Base-by-base conservation (phyloP, 1,140 invertebrate species). In the Drosophila chauvacae region DNA sequence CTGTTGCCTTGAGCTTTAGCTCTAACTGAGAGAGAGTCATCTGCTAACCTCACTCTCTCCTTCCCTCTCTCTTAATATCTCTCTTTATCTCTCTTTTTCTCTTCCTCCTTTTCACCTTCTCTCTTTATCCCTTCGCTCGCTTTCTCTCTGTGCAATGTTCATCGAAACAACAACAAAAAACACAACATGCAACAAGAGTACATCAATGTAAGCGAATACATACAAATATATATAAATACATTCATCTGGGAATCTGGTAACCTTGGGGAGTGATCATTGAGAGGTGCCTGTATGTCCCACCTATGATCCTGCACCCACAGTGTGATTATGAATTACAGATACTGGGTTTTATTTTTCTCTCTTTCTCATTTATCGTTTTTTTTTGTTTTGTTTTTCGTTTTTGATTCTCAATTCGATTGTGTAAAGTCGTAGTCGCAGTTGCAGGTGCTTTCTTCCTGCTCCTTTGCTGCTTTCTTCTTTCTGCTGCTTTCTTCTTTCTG, bases 161-260 rank as follows among this genome's bases (percentile, higher is more conserved):
- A 45, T 77, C 26, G 74, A 59, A 55, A 68, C 47, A 77, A 77
- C 74, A 68, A 74, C 71, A 74, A 74, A 70, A 70, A 73, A 73
- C 48, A 74, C 53, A 66, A 76, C 72, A 76, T 76, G 60, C 58
- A 76, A 77, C 61, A 76, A 68, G 72, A 68, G 72, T 65, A 76
- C 61, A 77, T 53, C 62, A 53, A 77, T 77, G 73, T 77, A 55
- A 68, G 62, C 72, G 56, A 77, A 68, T 58, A 66, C 62, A 58
- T 59, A 57, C 50, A 73, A 23, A 47, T 48, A 48, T 58, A 56
- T 42, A 73, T 72, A 73, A 73, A 73, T 72, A 73, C 70, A 72
- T 73, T 72, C 33, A 72, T 73, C 65, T 69, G 63, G 63, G 58
- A 11, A 2, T 37, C 4, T 28, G 39, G 26, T 37, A 51, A 18